Conservation (phyloP, 1,140 invertebrate genomes). For the Drosophila kepulauana region DNA sequence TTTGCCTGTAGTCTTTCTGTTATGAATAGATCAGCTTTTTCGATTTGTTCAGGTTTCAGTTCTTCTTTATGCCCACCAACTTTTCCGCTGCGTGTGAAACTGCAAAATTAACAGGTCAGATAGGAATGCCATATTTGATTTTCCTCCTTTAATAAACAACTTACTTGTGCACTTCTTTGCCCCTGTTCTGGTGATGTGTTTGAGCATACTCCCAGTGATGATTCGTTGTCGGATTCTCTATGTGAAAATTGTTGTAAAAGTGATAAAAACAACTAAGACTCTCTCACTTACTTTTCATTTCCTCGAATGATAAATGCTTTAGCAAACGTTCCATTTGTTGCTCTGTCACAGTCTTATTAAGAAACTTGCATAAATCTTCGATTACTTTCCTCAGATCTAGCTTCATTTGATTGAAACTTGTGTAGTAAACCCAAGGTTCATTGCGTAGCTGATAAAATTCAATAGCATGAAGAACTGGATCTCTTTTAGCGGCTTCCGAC, state of each 20-base stretch:
- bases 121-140: background rate
- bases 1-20: conserved; percentile 26
- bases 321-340: conserved; percentile 62
- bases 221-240: conserved; percentile 68
- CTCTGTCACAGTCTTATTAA: conserved; percentile 53
- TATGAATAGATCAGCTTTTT: conserved; percentile 36
- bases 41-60: conserved; percentile 40
- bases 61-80: conserved; percentile 68
- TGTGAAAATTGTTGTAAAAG: background rate
- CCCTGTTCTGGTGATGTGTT: background rate
- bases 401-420: conserved; percentile 92
- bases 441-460: conserved; percentile 90
- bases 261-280: background rate
- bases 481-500: conserved; percentile 43
- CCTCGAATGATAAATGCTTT: conserved; percentile 71
- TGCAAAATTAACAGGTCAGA: conserved; percentile 10
- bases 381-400: conserved; percentile 58
- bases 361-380: conserved; percentile 57
- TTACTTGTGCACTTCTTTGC: conserved; percentile 53
- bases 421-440: conserved; percentile 90
- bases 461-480: conserved; percentile 89
- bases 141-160: background rate
- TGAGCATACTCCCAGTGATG: conserved; percentile 50
- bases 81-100: conserved; percentile 60
- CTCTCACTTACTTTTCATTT: conserved; percentile 67